Base-by-base conservation (phyloP, 2,113 vertebrate species). In the Heterotis niloticus region DNA sequence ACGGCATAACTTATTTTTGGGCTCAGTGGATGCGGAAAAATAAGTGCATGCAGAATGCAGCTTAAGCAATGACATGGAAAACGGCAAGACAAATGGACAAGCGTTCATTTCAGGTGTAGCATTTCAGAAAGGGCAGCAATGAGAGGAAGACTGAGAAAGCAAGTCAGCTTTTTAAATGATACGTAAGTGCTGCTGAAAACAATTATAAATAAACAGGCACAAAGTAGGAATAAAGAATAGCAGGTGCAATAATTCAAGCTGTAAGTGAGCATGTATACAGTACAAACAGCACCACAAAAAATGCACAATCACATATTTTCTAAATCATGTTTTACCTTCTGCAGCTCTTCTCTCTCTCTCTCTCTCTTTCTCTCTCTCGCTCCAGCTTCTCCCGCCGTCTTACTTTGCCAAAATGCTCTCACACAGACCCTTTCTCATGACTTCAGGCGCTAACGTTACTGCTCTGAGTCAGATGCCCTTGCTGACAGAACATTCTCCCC, bases 21-120 rank as follows among this genome's bases (percentile, higher is more conserved):
- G 57, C 76, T 77, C 52, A 2, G 82, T 54, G 54, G n/a, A 5
- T 28, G 82, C 82, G 89, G 79, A 84, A 82, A 80, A 87, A 83
- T 79, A 86, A 86, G 79, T 60, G 80, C n/a, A n/a, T n/a, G n/a
- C n/a, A 81, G 69, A 90, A 84, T 88, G 82, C 20, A 75, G 76
- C n/a, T n/a, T n/a, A n/a, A n/a, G 34, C 65, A 62, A 82, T 74
- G 68, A 71, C n/a, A n/a, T 60, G 56, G 16, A 29, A 20, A 56
- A 29, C 34, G 66, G 44, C 44, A 18, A 69, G 34, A 44, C 3
- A 44, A 44, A 7, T 44, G 7, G 7, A 44, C 2, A 44, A 44
- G 34, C 34, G n/a, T n/a, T n/a, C n/a, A n/a, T n/a, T n/a, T n/a
- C n/a, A n/a, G n/a, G n/a, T n/a, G n/a, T n/a, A n/a, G n/a, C n/a